A percentile compares a stretch with the other conserved stretches of the same genome.
These are phyloP conservation scores for Helicoverpa assulta DNA, from an alignment of 2,888 invertebrate genomes.

Conservation along the genomic window DNA sequence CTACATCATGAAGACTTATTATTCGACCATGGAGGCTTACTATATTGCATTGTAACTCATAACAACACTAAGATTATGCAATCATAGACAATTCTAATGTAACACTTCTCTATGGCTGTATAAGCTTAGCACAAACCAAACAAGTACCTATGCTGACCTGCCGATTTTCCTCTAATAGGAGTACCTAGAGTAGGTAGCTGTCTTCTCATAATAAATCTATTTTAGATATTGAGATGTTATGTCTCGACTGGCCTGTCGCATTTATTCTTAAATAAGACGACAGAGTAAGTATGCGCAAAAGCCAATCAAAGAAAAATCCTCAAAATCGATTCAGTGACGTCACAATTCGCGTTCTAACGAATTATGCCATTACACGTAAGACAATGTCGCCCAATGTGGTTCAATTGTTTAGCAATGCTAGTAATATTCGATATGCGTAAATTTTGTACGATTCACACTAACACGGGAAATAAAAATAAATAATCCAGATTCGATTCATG, in stretches of 20 bases:
- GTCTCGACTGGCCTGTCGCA: too few relatives aligned
- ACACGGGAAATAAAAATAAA: slow-evolving; percentile 47
- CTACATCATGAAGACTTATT: neutral
- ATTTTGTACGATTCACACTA: slow-evolving; percentile 12
- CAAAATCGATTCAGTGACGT: slow-evolving; percentile 41
- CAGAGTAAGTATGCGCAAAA: too few relatives aligned
- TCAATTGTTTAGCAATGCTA: slow-evolving; percentile 50
- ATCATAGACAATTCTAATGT: neutral
- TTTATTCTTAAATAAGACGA: too few relatives aligned
- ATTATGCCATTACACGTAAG: slow-evolving; percentile 52
- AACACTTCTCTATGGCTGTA: too few relatives aligned
- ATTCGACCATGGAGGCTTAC: too few relatives aligned
- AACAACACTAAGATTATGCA: neutral
- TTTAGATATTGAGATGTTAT: too few relatives aligned
- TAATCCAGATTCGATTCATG: neutral
- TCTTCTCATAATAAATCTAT: too few relatives aligned
- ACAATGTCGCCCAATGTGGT: slow-evolving; percentile 46
- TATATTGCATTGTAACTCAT: too few relatives aligned
- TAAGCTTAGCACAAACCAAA: too few relatives aligned
- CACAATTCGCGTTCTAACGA: slow-evolving; percentile 28
- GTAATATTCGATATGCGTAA: slow-evolving; percentile 26
- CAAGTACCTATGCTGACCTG: too few relatives aligned
- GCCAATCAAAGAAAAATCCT: neutral
- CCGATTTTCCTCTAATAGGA: too few relatives aligned
- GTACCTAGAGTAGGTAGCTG: too few relatives aligned